phyloP scores from a whole-genome alignment of 2,797 vertebrate genomes.

The Scolopax rusticola region DNA sequence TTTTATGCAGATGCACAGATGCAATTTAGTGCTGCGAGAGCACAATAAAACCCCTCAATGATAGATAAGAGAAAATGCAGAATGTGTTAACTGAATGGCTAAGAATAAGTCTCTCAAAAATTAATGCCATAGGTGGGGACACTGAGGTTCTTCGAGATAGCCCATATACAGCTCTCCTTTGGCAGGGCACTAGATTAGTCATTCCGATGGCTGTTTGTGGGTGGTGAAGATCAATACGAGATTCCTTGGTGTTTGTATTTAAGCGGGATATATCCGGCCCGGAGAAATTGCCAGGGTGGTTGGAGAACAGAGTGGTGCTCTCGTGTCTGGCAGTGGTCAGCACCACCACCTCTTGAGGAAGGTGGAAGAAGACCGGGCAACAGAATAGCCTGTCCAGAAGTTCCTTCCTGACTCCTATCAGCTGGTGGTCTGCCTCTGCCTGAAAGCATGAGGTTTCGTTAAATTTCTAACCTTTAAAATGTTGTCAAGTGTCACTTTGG shows the following conservation, averaged over 20 bases:
- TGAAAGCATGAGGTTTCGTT: constrained; percentile 65
- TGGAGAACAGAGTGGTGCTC: background rate
- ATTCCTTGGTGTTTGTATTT: constrained; percentile 55
- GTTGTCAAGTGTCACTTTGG: background rate
- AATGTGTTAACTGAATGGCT: background rate
- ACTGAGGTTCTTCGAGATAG: background rate
- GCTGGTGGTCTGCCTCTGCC: background rate
- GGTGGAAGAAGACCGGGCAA: background rate
- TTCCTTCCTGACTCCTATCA: background rate
- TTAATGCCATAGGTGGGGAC: constrained; percentile 25
- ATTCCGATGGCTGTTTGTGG: constrained; percentile 39
- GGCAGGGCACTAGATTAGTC: constrained; percentile 9
- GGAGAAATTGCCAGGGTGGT: background rate
- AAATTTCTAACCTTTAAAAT: background rate
- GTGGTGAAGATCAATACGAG: constrained; percentile 49
- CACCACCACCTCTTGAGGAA: background rate
- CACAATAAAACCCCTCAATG: background rate
- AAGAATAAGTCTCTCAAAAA: constrained; percentile 39
- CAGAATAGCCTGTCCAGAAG: background rate
- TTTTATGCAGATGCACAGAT: background rate
- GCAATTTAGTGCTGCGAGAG: background rate
- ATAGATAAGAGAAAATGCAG: background rate
- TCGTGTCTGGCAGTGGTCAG: background rate
- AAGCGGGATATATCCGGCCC: background rate
- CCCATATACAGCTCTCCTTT: constrained; percentile 34